Percentiles rank a stretch among this genome's conserved stretches.
These are phyloP conservation scores for Zygaena filipendulae DNA, from an alignment of 2,888 invertebrate genomes.

Conservation along the genomic window DNA sequence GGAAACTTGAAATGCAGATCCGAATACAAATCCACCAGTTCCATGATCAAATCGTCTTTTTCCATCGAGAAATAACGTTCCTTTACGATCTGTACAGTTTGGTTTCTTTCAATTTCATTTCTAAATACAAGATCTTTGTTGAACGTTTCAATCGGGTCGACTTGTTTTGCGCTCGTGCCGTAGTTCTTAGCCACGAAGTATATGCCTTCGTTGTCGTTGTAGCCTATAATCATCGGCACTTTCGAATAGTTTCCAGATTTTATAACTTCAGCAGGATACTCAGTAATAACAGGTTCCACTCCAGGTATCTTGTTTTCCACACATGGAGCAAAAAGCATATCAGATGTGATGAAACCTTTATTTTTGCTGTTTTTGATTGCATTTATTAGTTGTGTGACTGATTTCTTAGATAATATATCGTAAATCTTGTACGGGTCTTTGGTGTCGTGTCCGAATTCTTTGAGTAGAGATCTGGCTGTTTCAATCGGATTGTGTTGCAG, in stretches of 20 bases:
- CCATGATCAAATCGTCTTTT: constrained; percentile 44
- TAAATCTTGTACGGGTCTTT: constrained; percentile 43
- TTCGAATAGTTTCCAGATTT: constrained; percentile 45
- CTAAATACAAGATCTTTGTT: constrained; percentile 43
- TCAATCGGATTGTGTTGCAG: constrained; percentile 44
- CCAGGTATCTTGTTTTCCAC: constrained; percentile 45
- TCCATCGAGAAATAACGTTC: constrained; percentile 37
- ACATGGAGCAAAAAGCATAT: constrained; percentile 46
- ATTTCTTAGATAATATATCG: constrained; percentile 35
- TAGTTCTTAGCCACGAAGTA: constrained; percentile 46
- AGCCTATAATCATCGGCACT: constrained; percentile 55
- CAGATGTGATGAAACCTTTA: constrained; percentile 38
- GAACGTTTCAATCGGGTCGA: constrained; percentile 29
- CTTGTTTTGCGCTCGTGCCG: constrained; percentile 32
- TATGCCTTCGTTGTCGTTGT: constrained; percentile 51
- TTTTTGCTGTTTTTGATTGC: constrained; percentile 38
- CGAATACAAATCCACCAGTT: constrained; percentile 50
- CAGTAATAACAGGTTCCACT: constrained; percentile 37
- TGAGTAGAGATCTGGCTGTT: constrained; percentile 37
- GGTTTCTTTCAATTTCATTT: constrained; percentile 31
- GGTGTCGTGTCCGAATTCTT: constrained; percentile 43
- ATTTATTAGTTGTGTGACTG: constrained; percentile 35
- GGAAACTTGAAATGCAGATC: constrained; percentile 54
- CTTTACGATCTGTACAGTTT: constrained; percentile 30
- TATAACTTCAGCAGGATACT: constrained; percentile 39